A percentile compares a stretch with the other conserved stretches of the same genome.
phyloP scores from a whole-genome alignment of 2,113 vertebrate genomes.

The Perca fluviatilis region DNA sequence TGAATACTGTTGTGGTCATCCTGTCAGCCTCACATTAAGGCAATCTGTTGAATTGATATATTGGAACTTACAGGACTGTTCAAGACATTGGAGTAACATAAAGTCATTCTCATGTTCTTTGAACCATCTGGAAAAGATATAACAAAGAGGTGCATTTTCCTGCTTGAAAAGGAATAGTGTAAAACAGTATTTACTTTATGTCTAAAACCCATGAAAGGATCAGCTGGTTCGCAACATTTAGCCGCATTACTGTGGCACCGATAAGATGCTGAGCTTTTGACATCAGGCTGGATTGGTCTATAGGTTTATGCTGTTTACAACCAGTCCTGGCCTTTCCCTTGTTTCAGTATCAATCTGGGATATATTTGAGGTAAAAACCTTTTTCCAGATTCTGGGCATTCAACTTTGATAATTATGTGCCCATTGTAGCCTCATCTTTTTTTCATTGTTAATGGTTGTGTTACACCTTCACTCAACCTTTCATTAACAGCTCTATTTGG shows the following conservation, averaged over 20 bases:
- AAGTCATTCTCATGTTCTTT: background rate
- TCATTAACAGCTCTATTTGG: background rate
- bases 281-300: background rate
- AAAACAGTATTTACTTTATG: background rate
- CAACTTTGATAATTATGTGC: background rate
- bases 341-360: background rate
- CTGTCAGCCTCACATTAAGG: background rate
- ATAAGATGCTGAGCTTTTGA: background rate
- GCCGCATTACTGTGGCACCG: background rate
- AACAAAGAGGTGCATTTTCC: background rate
- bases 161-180: background rate
- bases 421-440: background rate
- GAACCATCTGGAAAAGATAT: background rate
- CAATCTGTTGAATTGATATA: background rate
- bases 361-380: background rate
- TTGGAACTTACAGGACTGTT: background rate
- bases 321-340: background rate
- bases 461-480: conserved; percentile 1
- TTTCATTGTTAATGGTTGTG: background rate
- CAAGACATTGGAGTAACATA: background rate
- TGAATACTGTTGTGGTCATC: background rate
- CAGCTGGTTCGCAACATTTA: background rate
- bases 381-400: background rate
- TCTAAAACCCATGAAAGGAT: background rate
- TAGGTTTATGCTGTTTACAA: background rate